Evolutionary conservation across 2,797 vertebrate genomes (phyloP), one percentile per base, ranked within the genome.

Genomic region (Sphaeramia orbicularis): DNA sequence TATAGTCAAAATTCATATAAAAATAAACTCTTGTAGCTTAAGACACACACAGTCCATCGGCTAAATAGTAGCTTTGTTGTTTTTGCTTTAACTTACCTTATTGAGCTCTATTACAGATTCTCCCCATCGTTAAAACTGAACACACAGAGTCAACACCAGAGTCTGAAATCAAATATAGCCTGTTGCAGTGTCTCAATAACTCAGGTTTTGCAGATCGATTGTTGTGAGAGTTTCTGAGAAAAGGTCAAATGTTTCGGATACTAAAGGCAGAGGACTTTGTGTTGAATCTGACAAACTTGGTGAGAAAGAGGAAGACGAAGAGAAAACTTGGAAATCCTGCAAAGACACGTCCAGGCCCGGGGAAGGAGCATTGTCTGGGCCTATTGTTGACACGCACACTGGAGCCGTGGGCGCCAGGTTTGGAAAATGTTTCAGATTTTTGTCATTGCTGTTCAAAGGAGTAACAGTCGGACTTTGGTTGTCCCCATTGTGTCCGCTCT

Each of bases 371-470:
- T 98, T 99, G 96, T 98, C 96, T 92, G 95, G 95, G 91, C 95
- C 96, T 95, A 99, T 98, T 98, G 97, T 98, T 95, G 96, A 94
- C 93, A 95, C 93, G 92, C 96, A 98, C 94, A 96, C 95, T 87
- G 95, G 95, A 96, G 96, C 96, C 96, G 97, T 96, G 95, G 96
- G 97, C 95, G 97, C 96, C 93, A 96, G 96, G 88, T 96, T 96
- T 92, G 96, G 95, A 89, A 99, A 98, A 98, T 98, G 97, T 98
- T 99, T 99, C 89, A 97, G 93, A 97, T 99, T 96, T 97, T 98
- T 99, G 94, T 99, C 97, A 97, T 97, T 97, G 95, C 96, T 98
- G 89, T 93, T 95, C 91, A 98, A 92, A 92, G 96, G 94, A 80
- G 96, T 96, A 84, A 95, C 94, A 83, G 96, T 94, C 80, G 96